Conservation (phyloP, 92 coral and sea anemone genomes). For the Nematostella vectensis region DNA sequence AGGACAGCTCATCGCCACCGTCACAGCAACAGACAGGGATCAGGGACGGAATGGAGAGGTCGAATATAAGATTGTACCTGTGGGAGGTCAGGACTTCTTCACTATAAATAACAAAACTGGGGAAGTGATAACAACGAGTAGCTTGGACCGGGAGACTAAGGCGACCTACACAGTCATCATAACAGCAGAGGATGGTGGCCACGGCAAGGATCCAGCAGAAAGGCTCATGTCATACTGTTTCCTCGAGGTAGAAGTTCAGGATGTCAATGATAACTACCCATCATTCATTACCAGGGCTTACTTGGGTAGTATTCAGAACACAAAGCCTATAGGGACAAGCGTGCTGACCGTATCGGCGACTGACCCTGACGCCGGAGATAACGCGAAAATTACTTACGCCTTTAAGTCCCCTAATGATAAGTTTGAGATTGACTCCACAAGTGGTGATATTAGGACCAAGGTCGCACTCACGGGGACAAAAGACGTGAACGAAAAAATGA, state of each 20-base stretch:
- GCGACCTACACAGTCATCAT: conserved; percentile 49
- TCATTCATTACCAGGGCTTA: conserved; percentile 54
- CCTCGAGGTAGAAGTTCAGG: conserved; percentile 43
- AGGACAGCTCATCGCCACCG: conserved; percentile 41
- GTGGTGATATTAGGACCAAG: conserved; percentile 27
- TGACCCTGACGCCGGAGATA: conserved; percentile 49
- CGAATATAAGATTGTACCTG: conserved; percentile 48
- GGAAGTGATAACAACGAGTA: conserved; percentile 46
- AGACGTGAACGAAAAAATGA: conserved; percentile 30
- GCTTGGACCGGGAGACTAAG: conserved; percentile 62
- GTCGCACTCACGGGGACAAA: conserved; percentile 4
- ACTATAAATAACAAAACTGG: conserved; percentile 76
- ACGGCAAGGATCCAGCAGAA: conserved; percentile 51
- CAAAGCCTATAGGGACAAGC: conserved; percentile 19
- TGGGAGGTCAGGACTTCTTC: conserved; percentile 53
- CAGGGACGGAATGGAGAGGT: conserved; percentile 74
- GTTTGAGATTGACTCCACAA: conserved; percentile 15
- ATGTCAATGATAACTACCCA: conserved; percentile 82
- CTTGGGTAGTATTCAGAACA: conserved; percentile 54
- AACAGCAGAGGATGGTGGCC: conserved; percentile 82
- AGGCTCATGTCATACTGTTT: conserved; percentile 70
- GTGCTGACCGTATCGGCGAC: conserved; percentile 70
- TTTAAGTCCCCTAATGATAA: conserved; percentile 26
- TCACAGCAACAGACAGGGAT: conserved; percentile 63
- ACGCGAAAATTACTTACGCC: conserved; percentile 38